A percentile compares a stretch with the other conserved stretches of the same genome.
Conservation (phyloP, 2,888 invertebrate genomes). For the Eilema depressum region DNA sequence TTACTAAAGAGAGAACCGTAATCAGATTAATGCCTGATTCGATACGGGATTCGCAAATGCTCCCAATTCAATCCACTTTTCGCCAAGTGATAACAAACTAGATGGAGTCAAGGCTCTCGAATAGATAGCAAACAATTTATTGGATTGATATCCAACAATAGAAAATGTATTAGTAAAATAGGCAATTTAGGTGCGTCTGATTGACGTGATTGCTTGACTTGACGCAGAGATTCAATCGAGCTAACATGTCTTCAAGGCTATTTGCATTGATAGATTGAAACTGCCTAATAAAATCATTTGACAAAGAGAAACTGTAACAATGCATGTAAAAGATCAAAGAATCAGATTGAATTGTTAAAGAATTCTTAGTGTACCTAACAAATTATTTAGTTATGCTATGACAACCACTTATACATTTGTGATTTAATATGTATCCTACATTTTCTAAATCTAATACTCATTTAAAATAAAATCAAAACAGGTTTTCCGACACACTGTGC, state of each 20-base stretch:
- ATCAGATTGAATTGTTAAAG: not conserved
- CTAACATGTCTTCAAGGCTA: slow-evolving; percentile 42
- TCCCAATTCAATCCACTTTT: slow-evolving; percentile 67
- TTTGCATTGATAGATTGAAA: slow-evolving; percentile 21
- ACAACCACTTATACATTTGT: too few relatives aligned
- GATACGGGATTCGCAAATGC: slow-evolving; percentile 65
- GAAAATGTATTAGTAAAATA: slow-evolving; percentile 47
- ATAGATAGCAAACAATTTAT: slow-evolving; percentile 50
- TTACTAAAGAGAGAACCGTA: slow-evolving; percentile 49
- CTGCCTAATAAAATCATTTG: not conserved
- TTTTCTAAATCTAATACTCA: too few relatives aligned
- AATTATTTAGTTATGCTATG: not conserved
- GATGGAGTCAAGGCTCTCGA: slow-evolving; percentile 40
- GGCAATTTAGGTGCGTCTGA: slow-evolving; percentile 51
- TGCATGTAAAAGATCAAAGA: not conserved
- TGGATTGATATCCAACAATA: slow-evolving; percentile 46
- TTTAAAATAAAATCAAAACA: too few relatives aligned
- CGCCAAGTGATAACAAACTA: slow-evolving; percentile 53
- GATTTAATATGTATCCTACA: too few relatives aligned
- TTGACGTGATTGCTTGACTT: slow-evolving; percentile 46
- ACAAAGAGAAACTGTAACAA: not conserved
- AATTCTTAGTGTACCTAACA: not conserved
- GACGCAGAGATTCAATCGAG: slow-evolving; percentile 45
- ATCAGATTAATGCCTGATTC: slow-evolving; percentile 65
- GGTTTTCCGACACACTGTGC: not conserved